Conservation (phyloP, 2,113 vertebrate species). For the Loxodonta africana region DNA sequence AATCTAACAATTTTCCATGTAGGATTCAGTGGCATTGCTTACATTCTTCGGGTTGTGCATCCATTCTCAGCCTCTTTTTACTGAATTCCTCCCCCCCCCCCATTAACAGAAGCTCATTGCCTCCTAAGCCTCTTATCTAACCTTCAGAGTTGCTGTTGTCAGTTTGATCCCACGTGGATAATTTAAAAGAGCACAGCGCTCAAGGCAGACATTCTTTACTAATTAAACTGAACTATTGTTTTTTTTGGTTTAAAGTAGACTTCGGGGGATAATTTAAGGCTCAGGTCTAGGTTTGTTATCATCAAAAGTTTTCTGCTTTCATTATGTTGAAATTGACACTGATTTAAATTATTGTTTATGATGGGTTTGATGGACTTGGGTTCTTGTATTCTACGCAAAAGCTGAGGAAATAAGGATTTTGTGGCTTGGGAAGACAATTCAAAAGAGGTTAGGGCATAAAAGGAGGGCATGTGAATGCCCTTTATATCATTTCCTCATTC, state of each 20-base stretch:
- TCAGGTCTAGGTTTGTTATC: background rate
- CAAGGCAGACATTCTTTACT: background rate
- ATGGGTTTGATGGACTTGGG: background rate
- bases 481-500: constrained; percentile 19
- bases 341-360: constrained; percentile 50
- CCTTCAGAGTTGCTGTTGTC: background rate
- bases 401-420: constrained; percentile 56
- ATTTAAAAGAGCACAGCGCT: background rate
- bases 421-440: constrained; percentile 54
- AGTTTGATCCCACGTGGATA: background rate
- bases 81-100: background rate
- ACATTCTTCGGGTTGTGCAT: background rate
- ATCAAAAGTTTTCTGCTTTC: background rate
- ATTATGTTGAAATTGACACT: background rate
- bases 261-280: background rate
- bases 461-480: background rate
- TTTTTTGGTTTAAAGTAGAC: background rate
- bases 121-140: background rate
- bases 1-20: background rate
- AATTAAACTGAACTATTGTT: background rate
- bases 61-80: background rate
- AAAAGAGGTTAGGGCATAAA: background rate
- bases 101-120: background rate
- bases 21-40: background rate
- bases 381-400: constrained; percentile 26